phyloP scores from a whole-genome alignment of 2,113 vertebrate species.

The Pluvialis apricaria region DNA sequence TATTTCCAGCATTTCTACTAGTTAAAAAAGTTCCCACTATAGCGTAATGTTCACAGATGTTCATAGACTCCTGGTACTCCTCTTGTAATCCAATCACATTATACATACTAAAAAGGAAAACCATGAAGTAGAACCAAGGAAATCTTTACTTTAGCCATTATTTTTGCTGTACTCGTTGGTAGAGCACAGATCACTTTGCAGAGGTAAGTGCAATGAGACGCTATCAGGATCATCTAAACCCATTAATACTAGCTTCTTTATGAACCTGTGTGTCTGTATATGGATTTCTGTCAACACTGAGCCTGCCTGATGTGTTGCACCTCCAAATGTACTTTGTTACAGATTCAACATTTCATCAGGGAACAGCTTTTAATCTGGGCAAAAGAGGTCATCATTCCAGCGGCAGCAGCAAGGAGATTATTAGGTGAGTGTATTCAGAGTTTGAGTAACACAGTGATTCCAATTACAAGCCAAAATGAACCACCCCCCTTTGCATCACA shows the following conservation, averaged over 20 bases:
- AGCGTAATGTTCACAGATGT: not conserved
- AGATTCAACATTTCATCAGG: not conserved
- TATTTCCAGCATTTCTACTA: not conserved
- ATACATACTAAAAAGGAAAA: not conserved
- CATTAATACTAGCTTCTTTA: not conserved
- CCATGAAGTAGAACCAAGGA: not conserved
- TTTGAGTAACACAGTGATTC: not conserved
- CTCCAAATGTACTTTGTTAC: not conserved
- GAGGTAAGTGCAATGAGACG: not conserved
- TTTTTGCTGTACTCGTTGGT: not conserved
- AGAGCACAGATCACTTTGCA: not conserved
- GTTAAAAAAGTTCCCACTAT: not conserved
- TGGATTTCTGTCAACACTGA: not conserved
- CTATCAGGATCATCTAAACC: not conserved
- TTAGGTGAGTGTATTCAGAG: not conserved
- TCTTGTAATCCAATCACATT: not conserved
- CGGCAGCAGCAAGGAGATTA: not conserved
- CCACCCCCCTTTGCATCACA: not conserved
- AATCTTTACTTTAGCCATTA: not conserved
- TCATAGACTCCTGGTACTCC: not conserved
- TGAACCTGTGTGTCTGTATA: not conserved
- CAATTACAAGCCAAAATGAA: not conserved
- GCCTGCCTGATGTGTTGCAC: not conserved
- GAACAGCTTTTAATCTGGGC: not conserved
- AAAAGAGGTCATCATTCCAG: accelerated